Evolutionary conservation across 2,888 invertebrate genomes (phyloP).

Genomic region (Neuroscelio doddi): DNA sequence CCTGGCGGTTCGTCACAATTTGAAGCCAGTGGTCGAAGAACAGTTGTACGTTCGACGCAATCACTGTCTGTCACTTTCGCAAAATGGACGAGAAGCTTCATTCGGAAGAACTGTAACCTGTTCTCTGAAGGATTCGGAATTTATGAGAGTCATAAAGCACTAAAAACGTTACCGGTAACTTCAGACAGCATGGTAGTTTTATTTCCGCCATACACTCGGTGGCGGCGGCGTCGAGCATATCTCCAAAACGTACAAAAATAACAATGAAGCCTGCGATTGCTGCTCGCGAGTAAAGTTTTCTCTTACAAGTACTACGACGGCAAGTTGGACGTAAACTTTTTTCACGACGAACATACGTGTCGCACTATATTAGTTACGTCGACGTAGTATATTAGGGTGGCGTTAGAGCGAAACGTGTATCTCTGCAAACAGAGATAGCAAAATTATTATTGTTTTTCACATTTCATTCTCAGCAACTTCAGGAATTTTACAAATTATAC

Average conservation of each 20-base stretch:
- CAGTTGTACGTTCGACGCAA: slow-evolving; percentile 16
- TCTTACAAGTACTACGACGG: slow-evolving; percentile 22
- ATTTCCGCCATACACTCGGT: slow-evolving; percentile 46
- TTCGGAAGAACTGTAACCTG: slow-evolving; percentile 25
- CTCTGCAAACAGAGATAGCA: too few species aligned
- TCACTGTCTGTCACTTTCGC: slow-evolving; percentile 5
- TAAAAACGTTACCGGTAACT: slow-evolving; percentile 46
- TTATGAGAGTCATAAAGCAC: slow-evolving; percentile 48
- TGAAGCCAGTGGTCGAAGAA: not conserved
- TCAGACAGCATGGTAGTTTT: slow-evolving; percentile 39
- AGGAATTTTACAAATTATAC: too few species aligned
- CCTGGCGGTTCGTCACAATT: slow-evolving; percentile 3
- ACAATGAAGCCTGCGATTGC: slow-evolving; percentile 44
- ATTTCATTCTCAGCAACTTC: too few species aligned
- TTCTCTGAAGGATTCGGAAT: slow-evolving; percentile 37
- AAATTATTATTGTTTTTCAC: too few species aligned
- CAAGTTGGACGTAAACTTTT: slow-evolving; percentile 41
- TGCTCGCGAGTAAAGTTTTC: slow-evolving; percentile 28
- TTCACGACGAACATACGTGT: slow-evolving; percentile 23
- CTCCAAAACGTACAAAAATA: slow-evolving; percentile 48
- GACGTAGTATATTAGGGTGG: slow-evolving; percentile 38
- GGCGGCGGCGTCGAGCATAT: slow-evolving; percentile 37
- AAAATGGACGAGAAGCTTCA: slow-evolving; percentile 31
- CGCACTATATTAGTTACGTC: slow-evolving; percentile 24
- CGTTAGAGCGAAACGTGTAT: slow-evolving; percentile 16